These are phyloP conservation scores for Brachyistius frenatus DNA, from an alignment of 2,113 vertebrate species.

Conservation along the genomic window DNA sequence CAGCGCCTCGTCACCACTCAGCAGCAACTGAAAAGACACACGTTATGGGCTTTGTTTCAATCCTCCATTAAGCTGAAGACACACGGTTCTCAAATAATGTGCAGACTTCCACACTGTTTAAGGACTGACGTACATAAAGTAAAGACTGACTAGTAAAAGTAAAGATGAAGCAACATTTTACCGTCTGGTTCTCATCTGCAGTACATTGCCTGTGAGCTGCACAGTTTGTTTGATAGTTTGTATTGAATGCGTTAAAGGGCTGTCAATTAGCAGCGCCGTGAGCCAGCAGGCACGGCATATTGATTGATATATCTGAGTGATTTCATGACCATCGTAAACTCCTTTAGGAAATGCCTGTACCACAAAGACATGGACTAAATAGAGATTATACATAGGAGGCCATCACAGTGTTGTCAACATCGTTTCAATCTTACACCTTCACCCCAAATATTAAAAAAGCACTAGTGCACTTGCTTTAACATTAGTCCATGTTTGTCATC, in stretches of 20 bases:
- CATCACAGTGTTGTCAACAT: too few relatives aligned
- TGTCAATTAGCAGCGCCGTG: background rate
- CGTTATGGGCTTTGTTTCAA: background rate
- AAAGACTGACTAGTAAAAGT: background rate
- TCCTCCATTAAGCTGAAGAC: background rate
- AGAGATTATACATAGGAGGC: too few relatives aligned
- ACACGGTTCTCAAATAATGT: background rate
- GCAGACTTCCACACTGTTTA: conserved; percentile 12
- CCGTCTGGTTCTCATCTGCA: conserved; percentile 12
- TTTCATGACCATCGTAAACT: background rate
- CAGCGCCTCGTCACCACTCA: conserved; percentile 91
- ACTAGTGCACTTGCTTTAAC: too few relatives aligned
- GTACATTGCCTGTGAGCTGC: background rate
- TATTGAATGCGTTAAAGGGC: background rate
- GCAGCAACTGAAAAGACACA: conserved; percentile 86
- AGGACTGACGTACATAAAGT: background rate
- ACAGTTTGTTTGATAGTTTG: background rate
- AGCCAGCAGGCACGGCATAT: background rate
- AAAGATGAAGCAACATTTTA: background rate
- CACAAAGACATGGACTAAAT: background rate
- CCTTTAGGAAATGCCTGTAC: background rate
- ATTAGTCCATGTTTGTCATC: too few relatives aligned
- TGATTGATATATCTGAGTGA: background rate
- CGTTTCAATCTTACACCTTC: too few relatives aligned
- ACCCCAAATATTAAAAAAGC: too few relatives aligned